phyloP scores from a whole-genome alignment of 2,888 invertebrate genomes.

The Trachelus stipa region DNA sequence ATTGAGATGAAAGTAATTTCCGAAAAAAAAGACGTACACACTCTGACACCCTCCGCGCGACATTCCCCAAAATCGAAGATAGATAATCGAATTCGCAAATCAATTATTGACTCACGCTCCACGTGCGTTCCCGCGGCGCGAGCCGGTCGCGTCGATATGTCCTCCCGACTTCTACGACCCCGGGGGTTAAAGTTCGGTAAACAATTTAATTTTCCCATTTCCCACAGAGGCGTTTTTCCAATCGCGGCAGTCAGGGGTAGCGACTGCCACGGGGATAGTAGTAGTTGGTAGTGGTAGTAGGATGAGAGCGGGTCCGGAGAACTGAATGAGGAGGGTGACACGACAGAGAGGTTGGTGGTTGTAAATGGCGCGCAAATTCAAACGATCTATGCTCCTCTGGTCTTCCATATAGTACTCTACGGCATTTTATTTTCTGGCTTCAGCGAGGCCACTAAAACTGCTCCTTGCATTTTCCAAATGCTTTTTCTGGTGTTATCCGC shows the following conservation, averaged over 20 bases:
- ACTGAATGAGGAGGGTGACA: neutral
- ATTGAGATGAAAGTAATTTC: neutral
- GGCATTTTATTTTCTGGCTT: neutral
- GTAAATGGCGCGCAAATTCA: neutral
- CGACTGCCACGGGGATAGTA: neutral
- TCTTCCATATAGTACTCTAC: neutral
- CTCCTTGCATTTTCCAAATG: constrained; percentile 18
- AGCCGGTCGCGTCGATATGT: constrained; percentile 15
- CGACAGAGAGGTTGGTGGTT: neutral
- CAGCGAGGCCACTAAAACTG: neutral
- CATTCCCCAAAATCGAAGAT: constrained; percentile 2
- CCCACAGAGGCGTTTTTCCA: constrained; percentile 25
- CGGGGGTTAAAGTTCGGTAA: constrained; percentile 37
- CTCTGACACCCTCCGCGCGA: neutral
- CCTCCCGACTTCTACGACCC: constrained; percentile 23
- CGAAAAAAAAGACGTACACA: neutral
- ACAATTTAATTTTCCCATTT: constrained; percentile 43
- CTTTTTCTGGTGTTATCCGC: neutral
- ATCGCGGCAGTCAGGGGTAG: constrained; percentile 11
- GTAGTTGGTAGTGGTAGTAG: neutral
- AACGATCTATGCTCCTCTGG: neutral
- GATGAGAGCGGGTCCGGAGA: neutral
- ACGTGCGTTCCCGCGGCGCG: constrained; percentile 10
- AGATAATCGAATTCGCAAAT: constrained; percentile 21
- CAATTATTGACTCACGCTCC: constrained; percentile 22